phyloP scores from a whole-genome alignment of 2,888 invertebrate species.

The Erpobdella octoculata region DNA sequence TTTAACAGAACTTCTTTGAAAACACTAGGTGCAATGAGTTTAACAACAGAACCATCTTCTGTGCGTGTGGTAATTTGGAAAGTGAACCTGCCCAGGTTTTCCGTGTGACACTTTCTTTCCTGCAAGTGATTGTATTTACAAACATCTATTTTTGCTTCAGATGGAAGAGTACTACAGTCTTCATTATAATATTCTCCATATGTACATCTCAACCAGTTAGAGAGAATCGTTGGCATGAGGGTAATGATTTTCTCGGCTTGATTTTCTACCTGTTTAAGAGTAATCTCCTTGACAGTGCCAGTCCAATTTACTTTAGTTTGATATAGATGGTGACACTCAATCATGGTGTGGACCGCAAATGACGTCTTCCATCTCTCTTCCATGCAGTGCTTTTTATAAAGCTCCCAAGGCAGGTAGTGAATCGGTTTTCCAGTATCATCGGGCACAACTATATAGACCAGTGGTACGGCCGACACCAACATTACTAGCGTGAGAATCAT shows the following conservation, averaged over 20 bases:
- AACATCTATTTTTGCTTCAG: conserved; percentile 33
- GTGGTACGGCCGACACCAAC: conserved; percentile 43
- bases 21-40: conserved; percentile 61
- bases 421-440: conserved; percentile 36
- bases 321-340: conserved; percentile 66
- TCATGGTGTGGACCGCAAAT: conserved; percentile 61
- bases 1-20: conserved; percentile 69
- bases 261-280: conserved; percentile 44
- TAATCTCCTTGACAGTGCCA: conserved; percentile 60
- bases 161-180: conserved; percentile 20
- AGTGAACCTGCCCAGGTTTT: conserved; percentile 41
- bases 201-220: conserved; percentile 44
- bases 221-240: conserved; percentile 43
- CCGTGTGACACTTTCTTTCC: conserved; percentile 43
- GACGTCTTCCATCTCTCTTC: conserved; percentile 66
- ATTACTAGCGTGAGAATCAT: conserved; percentile 43
- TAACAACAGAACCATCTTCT: conserved; percentile 48
- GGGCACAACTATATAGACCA: conserved; percentile 54
- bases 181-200: conserved; percentile 43
- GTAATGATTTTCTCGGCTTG: conserved; percentile 44
- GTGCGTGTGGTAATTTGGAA: conserved; percentile 38
- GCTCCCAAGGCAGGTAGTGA: conserved; percentile 63
- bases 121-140: conserved; percentile 42
- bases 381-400: conserved; percentile 69
- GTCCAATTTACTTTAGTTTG: conserved; percentile 58